Base-by-base conservation (phyloP, 2,113 vertebrate species). In the Cryptomyrus ogoouensis region DNA sequence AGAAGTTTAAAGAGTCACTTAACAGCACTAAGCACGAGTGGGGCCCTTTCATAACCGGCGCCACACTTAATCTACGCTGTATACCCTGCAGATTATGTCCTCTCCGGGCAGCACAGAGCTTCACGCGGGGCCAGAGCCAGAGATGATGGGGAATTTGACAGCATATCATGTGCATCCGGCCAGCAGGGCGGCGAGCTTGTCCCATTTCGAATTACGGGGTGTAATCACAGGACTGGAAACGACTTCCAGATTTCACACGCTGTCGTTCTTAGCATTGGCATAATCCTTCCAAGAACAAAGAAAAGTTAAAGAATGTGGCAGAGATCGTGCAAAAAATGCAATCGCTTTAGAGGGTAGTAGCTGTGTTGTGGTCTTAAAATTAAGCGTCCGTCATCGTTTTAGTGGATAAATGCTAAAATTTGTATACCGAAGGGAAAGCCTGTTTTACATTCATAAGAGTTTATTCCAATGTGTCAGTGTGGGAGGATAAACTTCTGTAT, bases 1-100 rank as follows among this genome's bases (percentile, higher is more conserved):
- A 88, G 35, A 88, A 56, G 35, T 66, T 66, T 42, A 66, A 47
- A 88, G 42, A 66, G 46, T 50, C 85, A 87, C 35, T 80, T 80
- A 80, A 42, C 35, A 42, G 35, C 74, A 35, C 35, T 80, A 80
- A 42, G 74, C 13, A 80, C 17, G 6, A 80, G 74, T 42, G 35
- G 74, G 10, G 66, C 12, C 31, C n/a, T 74, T 74, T 74, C 66
- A 74, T 74, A 74, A 74, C 66, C 66, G 0, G 66, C 10, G 6
- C 13, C 74, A 42, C 35, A 42, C 35, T 80, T 80, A 80, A 80
- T 80, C 74, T 80, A 6, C 15, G 17, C 74, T 42, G 74, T 42
- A 42, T 19, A 80, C 31, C 35, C 74, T 19, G 74, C 35, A 80
- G 74, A 35, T 39, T 19, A 80, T 8, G 35, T 19, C 74, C 35